A percentile compares a stretch with the other conserved stretches of the same genome.
phyloP scores from a whole-genome alignment of 1,140 invertebrate genomes.

The Acromyrmex heyeri region DNA sequence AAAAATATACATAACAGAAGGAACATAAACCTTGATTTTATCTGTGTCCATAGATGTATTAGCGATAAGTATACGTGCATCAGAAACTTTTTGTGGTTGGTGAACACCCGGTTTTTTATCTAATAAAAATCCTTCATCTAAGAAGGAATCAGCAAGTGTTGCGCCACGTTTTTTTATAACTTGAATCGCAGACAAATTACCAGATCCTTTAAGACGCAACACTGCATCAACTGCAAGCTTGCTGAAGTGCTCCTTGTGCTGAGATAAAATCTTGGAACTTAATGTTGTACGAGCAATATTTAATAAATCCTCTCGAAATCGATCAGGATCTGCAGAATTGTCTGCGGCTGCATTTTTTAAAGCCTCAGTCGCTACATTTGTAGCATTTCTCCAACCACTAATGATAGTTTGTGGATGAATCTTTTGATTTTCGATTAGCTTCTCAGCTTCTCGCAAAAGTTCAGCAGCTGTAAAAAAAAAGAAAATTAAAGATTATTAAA shows the following conservation, averaged over 20 bases:
- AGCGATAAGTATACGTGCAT: conserved; percentile 98
- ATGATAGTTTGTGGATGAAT: conserved; percentile 99
- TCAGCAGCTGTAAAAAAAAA: conserved; percentile 92
- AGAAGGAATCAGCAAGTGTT: conserved; percentile 96
- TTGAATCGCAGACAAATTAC: conserved; percentile 98
- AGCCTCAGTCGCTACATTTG: conserved; percentile 93
- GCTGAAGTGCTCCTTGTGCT: conserved; percentile 99
- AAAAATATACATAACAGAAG: conserved; percentile 45
- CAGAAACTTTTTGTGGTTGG: conserved; percentile 92
- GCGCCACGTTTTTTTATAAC: conserved; percentile 99
- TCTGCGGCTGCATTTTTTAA: conserved; percentile 92
- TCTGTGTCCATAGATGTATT: conserved; percentile 99
- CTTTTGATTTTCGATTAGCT: conserved; percentile 94
- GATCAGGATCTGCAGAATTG: conserved; percentile 92
- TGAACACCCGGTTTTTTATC: conserved; percentile 98
- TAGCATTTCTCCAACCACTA: conserved; percentile 96
- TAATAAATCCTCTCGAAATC: conserved; percentile 95
- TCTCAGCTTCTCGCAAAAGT: conserved; percentile 97
- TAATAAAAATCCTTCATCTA: conserved; percentile 99
- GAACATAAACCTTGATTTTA: conserved; percentile 95
- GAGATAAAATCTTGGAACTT: conserved; percentile 99
- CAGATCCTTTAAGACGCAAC: conserved; percentile 97
- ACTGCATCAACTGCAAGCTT: conserved; percentile 98
- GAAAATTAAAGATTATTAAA: neutral
- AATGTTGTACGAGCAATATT: conserved; percentile 99